Conservation (phyloP, 2,113 vertebrate genomes). For the Chionis minor region DNA sequence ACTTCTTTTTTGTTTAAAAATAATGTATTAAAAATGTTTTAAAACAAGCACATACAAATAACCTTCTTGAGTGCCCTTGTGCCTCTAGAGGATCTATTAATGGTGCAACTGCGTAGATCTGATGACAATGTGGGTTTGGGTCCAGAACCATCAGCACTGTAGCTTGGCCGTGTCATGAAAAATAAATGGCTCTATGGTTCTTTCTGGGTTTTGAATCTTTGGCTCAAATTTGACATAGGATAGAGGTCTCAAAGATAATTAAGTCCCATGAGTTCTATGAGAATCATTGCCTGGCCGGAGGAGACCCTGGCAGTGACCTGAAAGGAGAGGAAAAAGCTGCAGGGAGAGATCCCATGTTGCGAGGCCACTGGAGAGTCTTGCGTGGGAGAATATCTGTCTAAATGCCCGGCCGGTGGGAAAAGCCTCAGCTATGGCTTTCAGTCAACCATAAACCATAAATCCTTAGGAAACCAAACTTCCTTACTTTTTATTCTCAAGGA, state of each 20-base stretch:
- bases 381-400: neutral
- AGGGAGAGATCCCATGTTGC: neutral
- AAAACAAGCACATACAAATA: neutral
- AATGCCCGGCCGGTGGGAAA: neutral
- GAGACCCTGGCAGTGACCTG: conserved; percentile 13
- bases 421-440: neutral
- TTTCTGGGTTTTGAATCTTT: neutral
- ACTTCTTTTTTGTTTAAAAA: neutral
- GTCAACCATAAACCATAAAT: neutral
- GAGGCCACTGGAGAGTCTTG: neutral
- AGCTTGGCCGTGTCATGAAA: neutral
- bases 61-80: neutral
- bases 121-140: fast-evolving
- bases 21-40: neutral
- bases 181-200: neutral
- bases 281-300: neutral
- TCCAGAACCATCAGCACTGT: neutral
- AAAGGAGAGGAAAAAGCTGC: neutral
- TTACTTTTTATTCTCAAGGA: conserved; percentile 29
- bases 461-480: conserved; percentile 59
- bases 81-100: neutral
- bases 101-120: neutral
- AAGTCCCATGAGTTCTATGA: neutral
- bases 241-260: neutral
- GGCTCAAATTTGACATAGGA: neutral